Conservation (phyloP, 2,888 invertebrate genomes). For the Microdon myrmicae region DNA sequence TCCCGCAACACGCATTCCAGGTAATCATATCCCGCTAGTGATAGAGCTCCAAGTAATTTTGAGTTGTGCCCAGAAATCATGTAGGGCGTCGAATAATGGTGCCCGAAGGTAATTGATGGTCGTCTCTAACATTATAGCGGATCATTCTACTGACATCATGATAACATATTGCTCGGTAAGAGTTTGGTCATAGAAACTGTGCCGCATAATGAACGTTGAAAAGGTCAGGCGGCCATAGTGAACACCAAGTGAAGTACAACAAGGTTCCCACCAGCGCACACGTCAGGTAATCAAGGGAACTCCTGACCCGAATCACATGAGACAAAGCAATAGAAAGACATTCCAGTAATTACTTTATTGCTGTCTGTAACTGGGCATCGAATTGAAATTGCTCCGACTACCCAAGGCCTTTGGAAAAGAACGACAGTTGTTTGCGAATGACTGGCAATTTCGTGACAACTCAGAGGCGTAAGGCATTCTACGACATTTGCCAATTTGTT, state of each 20-base stretch:
- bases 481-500: conserved; percentile 33
- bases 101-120: conserved; percentile 41
- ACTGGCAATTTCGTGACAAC: conserved; percentile 12
- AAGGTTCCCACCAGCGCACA: too few relatives aligned
- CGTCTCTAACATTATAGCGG: conserved; percentile 43
- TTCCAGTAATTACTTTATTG: conserved; percentile 35
- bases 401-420: conserved; percentile 10
- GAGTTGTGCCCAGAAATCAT: conserved; percentile 40
- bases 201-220: too few relatives aligned
- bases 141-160: conserved; percentile 33
- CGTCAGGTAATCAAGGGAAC: conserved; percentile 25
- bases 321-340: neutral
- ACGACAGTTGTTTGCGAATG: conserved; percentile 35
- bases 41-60: conserved; percentile 19
- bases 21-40: conserved; percentile 25
- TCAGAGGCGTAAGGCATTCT: conserved; percentile 4
- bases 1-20: conserved; percentile 3
- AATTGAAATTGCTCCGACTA: conserved; percentile 19
- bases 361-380: conserved; percentile 19
- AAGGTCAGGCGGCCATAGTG: too few relatives aligned
- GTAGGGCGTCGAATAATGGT: conserved; percentile 47
- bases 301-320: conserved; percentile 35
- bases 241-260: conserved; percentile 2
- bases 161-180: conserved; percentile 38
- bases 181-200: too few relatives aligned